phyloP scores from a whole-genome alignment of 2,113 vertebrate genomes.

The Passer montanus region DNA sequence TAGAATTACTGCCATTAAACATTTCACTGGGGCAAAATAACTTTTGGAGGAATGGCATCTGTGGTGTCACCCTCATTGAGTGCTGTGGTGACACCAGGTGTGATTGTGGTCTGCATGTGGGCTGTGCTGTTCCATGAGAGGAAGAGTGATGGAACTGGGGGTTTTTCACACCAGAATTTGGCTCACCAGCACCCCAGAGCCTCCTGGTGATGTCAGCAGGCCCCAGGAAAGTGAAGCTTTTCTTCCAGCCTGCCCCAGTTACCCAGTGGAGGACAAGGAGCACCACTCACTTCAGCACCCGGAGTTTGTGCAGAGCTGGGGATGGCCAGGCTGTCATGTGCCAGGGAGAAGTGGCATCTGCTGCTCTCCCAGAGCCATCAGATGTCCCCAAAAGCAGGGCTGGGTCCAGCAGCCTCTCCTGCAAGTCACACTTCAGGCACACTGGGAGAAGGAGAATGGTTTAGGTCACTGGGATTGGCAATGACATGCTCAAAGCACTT shows the following conservation, averaged over 20 bases:
- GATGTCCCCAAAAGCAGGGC: slow-evolving; percentile 76
- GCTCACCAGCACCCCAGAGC: neutral
- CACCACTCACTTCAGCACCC: slow-evolving; percentile 81
- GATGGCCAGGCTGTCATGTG: slow-evolving; percentile 74
- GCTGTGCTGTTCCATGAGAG: neutral
- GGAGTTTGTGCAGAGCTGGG: slow-evolving; percentile 68
- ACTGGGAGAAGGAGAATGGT: slow-evolving; percentile 65
- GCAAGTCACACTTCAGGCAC: slow-evolving; percentile 91
- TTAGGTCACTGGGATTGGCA: neutral
- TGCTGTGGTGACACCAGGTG: neutral
- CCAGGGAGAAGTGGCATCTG: slow-evolving; percentile 70
- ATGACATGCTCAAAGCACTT: neutral
- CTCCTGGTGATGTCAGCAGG: neutral
- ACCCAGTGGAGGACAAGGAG: fast-evolving
- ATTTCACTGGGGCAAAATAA: neutral
- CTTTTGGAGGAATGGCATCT: neutral
- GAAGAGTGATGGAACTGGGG: neutral
- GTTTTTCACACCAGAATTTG: neutral
- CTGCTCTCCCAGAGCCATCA: slow-evolving; percentile 69
- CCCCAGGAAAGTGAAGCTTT: neutral
- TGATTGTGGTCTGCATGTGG: neutral
- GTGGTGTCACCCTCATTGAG: neutral
- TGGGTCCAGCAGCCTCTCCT: slow-evolving; percentile 89
- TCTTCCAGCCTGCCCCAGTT: neutral
- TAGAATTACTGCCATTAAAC: neutral